Evolutionary conservation across 2,113 vertebrate genomes (phyloP).

Genomic region (Aleadryas rufinucha): DNA sequence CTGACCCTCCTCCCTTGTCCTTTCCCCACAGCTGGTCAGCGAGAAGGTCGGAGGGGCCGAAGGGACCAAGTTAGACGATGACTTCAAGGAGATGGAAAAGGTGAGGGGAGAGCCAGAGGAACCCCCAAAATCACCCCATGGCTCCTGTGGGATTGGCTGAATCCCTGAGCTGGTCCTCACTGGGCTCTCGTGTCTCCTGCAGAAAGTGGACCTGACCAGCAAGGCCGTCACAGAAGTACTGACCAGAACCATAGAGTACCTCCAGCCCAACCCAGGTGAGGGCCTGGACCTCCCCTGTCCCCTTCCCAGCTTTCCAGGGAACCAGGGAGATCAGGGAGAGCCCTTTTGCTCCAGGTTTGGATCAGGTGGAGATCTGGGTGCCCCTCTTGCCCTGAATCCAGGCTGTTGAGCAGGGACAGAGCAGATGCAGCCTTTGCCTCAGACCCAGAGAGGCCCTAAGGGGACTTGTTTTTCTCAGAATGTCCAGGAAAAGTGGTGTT

Average conservation of each 20-base stretch:
- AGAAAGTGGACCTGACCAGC: conserved; percentile 98
- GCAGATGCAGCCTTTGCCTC: background rate
- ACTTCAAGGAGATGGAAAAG: conserved; percentile 96
- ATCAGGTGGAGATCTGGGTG: rapidly evolving
- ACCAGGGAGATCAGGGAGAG: background rate
- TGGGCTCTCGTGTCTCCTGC: background rate
- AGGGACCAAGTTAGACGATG: conserved; percentile 95
- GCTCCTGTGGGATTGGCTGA: background rate
- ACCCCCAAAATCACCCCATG: rapidly evolving
- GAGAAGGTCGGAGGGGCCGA: conserved; percentile 97
- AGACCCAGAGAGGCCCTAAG: background rate
- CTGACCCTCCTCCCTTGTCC: background rate
- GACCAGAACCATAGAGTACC: conserved; percentile 95
- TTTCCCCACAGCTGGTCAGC: conserved; percentile 84
- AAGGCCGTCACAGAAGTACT: conserved; percentile 93
- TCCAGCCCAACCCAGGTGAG: conserved; percentile 96
- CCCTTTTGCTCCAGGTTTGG: rapidly evolving
- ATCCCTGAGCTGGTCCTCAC: background rate
- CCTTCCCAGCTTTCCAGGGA: background rate
- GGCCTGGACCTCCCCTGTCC: background rate
- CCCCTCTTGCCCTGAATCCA: background rate
- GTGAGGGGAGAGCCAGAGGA: conserved; percentile 63
- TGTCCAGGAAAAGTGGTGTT: background rate
- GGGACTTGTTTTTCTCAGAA: rapidly evolving
- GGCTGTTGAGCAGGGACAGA: background rate